Percentiles rank a stretch among this genome's conserved stretches.
Evolutionary conservation across 2,888 invertebrate species (phyloP).

Genomic region (Allophyes oxyacanthae): DNA sequence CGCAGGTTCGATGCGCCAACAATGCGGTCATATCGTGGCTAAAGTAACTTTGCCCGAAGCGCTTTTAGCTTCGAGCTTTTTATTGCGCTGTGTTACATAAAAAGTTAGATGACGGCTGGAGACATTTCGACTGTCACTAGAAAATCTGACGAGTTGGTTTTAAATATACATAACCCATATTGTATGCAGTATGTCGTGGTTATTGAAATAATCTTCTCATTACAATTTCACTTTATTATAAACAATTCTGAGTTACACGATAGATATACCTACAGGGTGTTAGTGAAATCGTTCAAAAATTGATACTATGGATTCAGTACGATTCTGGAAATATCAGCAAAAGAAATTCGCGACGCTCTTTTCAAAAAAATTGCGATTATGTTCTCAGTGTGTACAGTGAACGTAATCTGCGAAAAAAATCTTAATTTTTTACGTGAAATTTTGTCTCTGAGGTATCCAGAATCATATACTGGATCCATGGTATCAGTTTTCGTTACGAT

Average conservation of each 20-base stretch:
- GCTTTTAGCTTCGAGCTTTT: constrained; percentile 15
- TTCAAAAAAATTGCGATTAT: too few species aligned
- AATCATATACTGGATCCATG: too few species aligned
- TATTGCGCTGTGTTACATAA: constrained; percentile 23
- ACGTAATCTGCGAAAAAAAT: too few species aligned
- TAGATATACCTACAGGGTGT: too few species aligned
- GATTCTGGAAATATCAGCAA: too few species aligned
- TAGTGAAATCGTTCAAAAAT: too few species aligned
- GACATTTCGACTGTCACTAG: constrained; percentile 7
- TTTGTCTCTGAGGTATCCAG: too few species aligned
- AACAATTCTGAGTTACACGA: not conserved
- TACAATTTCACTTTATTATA: constrained; percentile 7
- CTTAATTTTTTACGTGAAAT: too few species aligned
- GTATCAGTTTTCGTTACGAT: too few species aligned
- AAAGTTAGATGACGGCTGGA: constrained; percentile 10
- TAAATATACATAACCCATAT: not conserved
- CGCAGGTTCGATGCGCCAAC: constrained; percentile 39
- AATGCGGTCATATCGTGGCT: constrained; percentile 60
- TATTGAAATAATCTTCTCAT: constrained; percentile 3
- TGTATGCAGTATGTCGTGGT: not conserved
- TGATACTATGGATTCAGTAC: too few species aligned
- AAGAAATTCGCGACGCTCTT: too few species aligned
- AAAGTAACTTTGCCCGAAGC: constrained; percentile 24
- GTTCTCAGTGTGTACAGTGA: too few species aligned
- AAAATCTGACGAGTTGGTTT: not conserved